A percentile compares a stretch with the other conserved stretches of the same genome.
These are phyloP conservation scores for Notarius quadriscutis DNA, from an alignment of 2,113 vertebrate genomes.

Conservation along the genomic window DNA sequence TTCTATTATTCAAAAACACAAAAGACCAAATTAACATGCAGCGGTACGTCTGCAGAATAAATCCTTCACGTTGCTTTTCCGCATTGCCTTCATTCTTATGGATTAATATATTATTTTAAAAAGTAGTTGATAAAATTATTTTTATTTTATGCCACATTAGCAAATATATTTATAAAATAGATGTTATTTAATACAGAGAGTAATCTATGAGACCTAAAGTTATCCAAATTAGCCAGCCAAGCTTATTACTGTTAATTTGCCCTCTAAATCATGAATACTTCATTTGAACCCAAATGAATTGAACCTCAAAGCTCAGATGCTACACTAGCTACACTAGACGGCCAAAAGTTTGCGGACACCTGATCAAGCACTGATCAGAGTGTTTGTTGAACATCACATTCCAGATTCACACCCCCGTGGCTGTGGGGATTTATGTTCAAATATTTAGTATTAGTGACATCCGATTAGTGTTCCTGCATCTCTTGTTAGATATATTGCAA, in stretches of 20 bases:
- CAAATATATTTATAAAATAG: background rate
- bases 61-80: background rate
- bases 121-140: background rate
- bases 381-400: background rate
- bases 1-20: constrained; percentile 10
- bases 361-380: background rate
- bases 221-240: background rate
- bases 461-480: background rate
- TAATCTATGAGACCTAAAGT: background rate
- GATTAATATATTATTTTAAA: background rate
- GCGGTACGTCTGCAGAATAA: background rate
- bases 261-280: background rate
- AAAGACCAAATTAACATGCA: constrained; percentile 20
- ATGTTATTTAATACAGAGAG: background rate
- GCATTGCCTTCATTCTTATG: background rate
- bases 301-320: background rate
- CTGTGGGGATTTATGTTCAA: background rate
- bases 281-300: background rate
- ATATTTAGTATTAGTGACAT: background rate
- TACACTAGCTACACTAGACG: background rate
- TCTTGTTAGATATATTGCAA: background rate
- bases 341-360: too few relatives aligned
- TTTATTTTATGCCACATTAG: background rate
- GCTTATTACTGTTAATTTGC: background rate
- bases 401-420: background rate